Conservation (phyloP, 2,113 vertebrate species). For the Callionymus lyra region DNA sequence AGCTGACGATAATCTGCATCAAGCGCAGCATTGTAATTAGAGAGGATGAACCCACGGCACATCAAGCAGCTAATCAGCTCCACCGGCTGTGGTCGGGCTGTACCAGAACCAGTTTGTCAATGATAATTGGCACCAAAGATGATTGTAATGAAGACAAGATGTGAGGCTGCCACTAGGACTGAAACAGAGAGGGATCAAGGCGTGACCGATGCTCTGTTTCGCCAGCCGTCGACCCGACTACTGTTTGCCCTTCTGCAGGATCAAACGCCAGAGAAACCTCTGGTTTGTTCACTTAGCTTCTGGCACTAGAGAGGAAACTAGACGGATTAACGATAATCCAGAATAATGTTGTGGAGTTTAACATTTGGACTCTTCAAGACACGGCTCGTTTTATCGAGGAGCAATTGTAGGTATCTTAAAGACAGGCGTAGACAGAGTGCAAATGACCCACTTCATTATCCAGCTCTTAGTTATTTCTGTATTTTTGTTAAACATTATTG, state of each 20-base stretch:
- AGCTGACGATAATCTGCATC: slow-evolving; percentile 38
- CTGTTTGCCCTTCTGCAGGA: slow-evolving; percentile 21
- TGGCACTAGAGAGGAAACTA: no score
- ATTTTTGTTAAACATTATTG: no score
- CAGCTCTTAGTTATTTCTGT: no score
- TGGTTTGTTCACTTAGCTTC: no score
- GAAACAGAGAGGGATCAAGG: slow-evolving; percentile 22
- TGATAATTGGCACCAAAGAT: slow-evolving; percentile 42
- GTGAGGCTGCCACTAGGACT: slow-evolving; percentile 28
- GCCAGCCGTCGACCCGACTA: slow-evolving; percentile 30
- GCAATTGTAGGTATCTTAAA: no score
- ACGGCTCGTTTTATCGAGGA: no score
- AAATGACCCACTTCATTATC: no score
- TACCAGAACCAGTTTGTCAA: slow-evolving; percentile 40
- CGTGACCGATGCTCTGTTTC: slow-evolving; percentile 14
- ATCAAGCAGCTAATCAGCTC: slow-evolving; percentile 47
- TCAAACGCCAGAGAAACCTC: not conserved
- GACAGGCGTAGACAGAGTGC: no score
- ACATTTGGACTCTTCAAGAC: no score
- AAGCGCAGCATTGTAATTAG: slow-evolving; percentile 34
- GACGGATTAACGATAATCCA: no score
- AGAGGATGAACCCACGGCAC: slow-evolving; percentile 39
- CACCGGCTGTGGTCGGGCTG: slow-evolving; percentile 17
- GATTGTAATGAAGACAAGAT: slow-evolving; percentile 52
- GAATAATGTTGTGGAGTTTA: no score